Percentiles rank a stretch among this genome's conserved stretches.
These are phyloP conservation scores for Manis pentadactyla DNA, from an alignment of 2,797 vertebrate species.

Conservation along the genomic window DNA sequence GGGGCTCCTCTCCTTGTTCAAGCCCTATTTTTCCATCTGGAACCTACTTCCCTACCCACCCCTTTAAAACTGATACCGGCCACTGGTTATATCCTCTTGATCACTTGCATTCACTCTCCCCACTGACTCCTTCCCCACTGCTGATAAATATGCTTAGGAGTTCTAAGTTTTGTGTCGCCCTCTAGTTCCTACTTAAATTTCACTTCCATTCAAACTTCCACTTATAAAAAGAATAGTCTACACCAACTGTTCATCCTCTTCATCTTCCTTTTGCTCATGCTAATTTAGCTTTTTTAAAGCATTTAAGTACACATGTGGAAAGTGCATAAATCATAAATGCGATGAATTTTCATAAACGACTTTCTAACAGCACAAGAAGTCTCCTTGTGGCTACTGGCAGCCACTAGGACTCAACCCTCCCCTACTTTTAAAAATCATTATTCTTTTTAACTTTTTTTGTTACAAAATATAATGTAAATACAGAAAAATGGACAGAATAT, in stretches of 20 bases:
- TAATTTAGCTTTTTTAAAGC: not conserved
- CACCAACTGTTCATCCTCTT: not conserved
- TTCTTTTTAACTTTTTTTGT: not conserved
- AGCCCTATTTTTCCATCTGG: not conserved
- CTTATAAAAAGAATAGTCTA: not conserved
- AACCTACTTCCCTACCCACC: not conserved
- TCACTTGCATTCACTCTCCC: not conserved
- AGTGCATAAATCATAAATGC: not conserved
- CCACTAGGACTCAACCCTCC: not conserved
- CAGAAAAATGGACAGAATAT: not conserved
- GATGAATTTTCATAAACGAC: not conserved
- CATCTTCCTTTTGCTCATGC: not conserved
- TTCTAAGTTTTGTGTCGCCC: not conserved
- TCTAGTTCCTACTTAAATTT: not conserved
- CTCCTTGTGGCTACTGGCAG: not conserved
- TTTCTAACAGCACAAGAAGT: not conserved
- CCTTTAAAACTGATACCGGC: not conserved
- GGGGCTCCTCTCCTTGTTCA: not conserved
- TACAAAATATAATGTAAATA: not conserved
- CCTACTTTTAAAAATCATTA: not conserved
- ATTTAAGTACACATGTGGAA: not conserved
- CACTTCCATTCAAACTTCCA: not conserved
- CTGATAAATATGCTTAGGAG: not conserved
- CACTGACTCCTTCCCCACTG: not conserved
- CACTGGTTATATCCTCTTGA: not conserved